phyloP scores from a whole-genome alignment of 2,113 vertebrate species.

The Corydoras sp. region DNA sequence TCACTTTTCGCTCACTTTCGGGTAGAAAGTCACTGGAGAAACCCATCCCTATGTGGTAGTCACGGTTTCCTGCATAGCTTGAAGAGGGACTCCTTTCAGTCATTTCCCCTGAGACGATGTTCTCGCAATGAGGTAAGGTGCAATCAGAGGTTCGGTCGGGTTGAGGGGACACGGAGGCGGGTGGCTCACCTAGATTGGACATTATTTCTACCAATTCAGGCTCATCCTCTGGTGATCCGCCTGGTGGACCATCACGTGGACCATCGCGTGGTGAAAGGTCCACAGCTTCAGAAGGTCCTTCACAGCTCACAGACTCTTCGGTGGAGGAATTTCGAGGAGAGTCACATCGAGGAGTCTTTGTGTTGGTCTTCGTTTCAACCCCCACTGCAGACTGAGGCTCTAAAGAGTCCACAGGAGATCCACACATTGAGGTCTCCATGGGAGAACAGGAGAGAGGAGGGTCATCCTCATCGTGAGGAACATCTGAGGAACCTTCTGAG shows the following conservation, averaged over 20 bases:
- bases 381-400: conserved; percentile 35
- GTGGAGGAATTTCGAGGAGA: too few relatives aligned
- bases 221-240: conserved; percentile 25
- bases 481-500: conserved; percentile 6
- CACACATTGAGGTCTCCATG: conserved; percentile 67
- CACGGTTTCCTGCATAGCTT: conserved; percentile 44
- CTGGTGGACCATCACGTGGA: conserved; percentile 2
- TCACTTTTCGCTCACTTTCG: conserved; percentile 67
- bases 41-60: conserved; percentile 56
- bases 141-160: conserved; percentile 39
- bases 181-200: conserved; percentile 17
- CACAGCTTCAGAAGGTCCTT: too few relatives aligned
- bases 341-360: too few relatives aligned
- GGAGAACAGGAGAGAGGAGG: conserved; percentile 67
- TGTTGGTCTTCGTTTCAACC: conserved; percentile 17
- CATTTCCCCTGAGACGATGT: conserved; percentile 14
- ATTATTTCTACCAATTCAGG: conserved; percentile 31
- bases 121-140: conserved; percentile 43
- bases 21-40: conserved; percentile 63
- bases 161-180: neutral
- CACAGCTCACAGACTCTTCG: too few relatives aligned
- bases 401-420: conserved; percentile 57
- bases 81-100: conserved; percentile 32
- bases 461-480: conserved; percentile 47
- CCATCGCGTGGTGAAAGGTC: too few relatives aligned